Conservation (phyloP, 2,888 invertebrate species). For the Chloromyia formosa region DNA sequence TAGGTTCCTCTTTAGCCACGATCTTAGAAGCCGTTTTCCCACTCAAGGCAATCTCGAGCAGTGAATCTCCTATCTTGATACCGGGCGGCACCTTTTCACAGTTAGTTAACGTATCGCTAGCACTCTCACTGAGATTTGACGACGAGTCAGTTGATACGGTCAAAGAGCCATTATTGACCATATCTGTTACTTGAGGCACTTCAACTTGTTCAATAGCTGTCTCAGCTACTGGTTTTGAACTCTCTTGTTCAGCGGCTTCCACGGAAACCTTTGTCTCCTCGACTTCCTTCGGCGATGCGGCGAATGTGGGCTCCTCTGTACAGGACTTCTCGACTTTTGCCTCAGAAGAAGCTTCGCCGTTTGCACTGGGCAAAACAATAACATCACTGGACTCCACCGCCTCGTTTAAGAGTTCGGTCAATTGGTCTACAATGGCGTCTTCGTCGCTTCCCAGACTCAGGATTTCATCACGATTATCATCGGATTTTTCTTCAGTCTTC, state of each 20-base stretch:
- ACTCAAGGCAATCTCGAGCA: too few relatives aligned
- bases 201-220: background rate
- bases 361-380: background rate
- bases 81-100: background rate
- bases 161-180: background rate
- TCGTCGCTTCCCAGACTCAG: conserved; percentile 15
- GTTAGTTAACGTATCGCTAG: background rate
- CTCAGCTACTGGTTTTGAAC: background rate
- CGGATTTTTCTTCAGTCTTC: conserved; percentile 34
- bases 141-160: background rate
- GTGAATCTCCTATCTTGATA: too few relatives aligned
- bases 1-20: background rate
- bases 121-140: background rate
- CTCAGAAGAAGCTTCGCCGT: background rate
- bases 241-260: background rate
- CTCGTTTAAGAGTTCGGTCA: conserved; percentile 31
- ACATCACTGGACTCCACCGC: conserved; percentile 8
- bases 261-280: background rate
- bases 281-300: background rate
- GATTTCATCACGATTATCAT: conserved; percentile 15
- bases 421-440: conserved; percentile 33
- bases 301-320: too few relatives aligned
- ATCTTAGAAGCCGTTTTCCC: too few relatives aligned
- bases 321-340: background rate
- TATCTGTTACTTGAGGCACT: background rate